A percentile compares a stretch with the other conserved stretches of the same genome.
These are phyloP conservation scores for Aegotheles bennettii DNA, from an alignment of 2,113 vertebrate species.

Conservation along the genomic window DNA sequence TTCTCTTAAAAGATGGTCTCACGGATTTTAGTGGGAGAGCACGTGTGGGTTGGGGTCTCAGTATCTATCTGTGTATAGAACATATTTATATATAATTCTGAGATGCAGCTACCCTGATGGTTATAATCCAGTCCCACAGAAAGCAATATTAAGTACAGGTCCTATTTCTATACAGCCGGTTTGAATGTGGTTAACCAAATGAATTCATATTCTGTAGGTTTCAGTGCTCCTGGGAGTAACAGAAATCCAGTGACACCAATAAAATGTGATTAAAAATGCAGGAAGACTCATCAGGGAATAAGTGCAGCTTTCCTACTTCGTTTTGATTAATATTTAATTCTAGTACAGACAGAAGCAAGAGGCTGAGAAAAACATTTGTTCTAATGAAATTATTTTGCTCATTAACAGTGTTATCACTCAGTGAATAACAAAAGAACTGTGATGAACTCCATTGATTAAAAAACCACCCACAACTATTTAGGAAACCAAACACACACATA, in stretches of 20 bases:
- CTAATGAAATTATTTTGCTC: background rate
- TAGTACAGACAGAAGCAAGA: background rate
- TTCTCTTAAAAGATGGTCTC: background rate
- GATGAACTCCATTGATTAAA: background rate
- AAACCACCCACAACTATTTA: background rate
- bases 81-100: background rate
- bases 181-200: background rate
- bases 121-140: background rate
- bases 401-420: background rate
- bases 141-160: background rate
- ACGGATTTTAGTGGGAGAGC: background rate
- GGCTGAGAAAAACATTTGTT: background rate
- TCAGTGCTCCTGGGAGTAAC: background rate
- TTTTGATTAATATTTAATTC: conserved; percentile 32
- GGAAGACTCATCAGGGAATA: background rate
- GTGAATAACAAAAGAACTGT: background rate
- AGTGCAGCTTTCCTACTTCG: background rate
- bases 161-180: background rate
- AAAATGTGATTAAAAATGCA: background rate
- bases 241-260: background rate
- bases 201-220: background rate
- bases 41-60: fast-evolving
- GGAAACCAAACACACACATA: background rate
- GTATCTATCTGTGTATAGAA: background rate
- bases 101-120: background rate